Evolutionary conservation across 1,140 invertebrate genomes (phyloP).

Genomic region (Spodoptera litura): DNA sequence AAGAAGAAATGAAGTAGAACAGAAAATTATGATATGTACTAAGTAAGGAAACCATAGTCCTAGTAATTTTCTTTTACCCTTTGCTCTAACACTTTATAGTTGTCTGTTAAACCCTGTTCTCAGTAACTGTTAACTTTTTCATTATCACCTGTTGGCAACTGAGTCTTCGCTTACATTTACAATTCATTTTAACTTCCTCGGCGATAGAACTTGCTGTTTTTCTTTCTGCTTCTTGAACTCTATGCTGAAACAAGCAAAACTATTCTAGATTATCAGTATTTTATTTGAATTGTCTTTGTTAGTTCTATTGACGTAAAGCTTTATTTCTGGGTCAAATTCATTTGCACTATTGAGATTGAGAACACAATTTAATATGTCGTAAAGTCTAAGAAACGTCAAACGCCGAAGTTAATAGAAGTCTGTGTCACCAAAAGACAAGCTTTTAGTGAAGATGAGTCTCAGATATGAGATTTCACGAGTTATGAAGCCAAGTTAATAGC

Average conservation of each 20-base stretch:
- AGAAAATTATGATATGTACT: not conserved
- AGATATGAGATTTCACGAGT: constrained; percentile 27
- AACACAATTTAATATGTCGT: not conserved
- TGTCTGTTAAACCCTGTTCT: constrained; percentile 25
- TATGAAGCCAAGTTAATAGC: constrained; percentile 20
- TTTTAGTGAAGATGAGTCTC: not conserved
- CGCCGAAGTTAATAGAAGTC: not conserved
- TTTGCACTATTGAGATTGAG: not conserved
- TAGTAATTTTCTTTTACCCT: constrained; percentile 23
- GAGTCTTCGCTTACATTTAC: constrained; percentile 44
- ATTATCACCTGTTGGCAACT: constrained; percentile 44
- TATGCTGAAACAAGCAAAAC: constrained; percentile 7
- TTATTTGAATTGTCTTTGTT: too few relatives aligned
- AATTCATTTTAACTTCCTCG: constrained; percentile 44
- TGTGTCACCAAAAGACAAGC: not conserved
- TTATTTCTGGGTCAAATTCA: not conserved
- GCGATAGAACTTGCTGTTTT: constrained; percentile 11
- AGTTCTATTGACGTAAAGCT: not conserved
- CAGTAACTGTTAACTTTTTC: constrained; percentile 43
- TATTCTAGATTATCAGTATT: not conserved
- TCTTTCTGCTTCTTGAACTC: constrained; percentile 6
- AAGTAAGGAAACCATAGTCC: not conserved
- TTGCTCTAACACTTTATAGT: constrained; percentile 4
- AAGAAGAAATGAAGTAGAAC: not conserved
- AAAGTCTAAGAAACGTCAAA: not conserved